These are phyloP conservation scores for Mus pahari DNA, from an alignment of 2,113 vertebrate species.

Conservation along the genomic window DNA sequence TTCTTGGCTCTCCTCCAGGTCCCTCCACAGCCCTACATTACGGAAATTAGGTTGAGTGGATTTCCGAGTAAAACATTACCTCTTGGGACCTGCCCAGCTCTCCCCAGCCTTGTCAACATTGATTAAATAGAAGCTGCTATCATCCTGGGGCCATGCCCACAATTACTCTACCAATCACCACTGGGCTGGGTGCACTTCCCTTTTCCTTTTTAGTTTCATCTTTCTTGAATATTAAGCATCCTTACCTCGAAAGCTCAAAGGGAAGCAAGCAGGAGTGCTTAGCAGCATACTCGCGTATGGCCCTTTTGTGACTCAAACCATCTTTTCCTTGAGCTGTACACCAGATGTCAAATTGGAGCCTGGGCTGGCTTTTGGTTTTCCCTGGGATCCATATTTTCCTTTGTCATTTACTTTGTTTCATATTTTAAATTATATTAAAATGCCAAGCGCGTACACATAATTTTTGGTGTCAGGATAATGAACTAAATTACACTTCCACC, in stretches of 20 bases:
- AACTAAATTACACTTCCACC: background rate
- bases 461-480: constrained; percentile 2
- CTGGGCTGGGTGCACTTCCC: constrained; percentile 80
- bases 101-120: constrained; percentile 88
- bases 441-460: background rate
- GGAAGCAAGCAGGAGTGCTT: constrained; percentile 54
- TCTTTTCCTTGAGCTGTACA: constrained; percentile 15
- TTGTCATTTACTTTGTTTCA: background rate
- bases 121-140: constrained; percentile 88
- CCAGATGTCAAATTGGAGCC: constrained; percentile 29
- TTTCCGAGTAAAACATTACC: constrained; percentile 89
- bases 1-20: constrained; percentile 86
- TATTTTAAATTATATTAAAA: constrained; percentile 54
- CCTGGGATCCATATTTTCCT: background rate
- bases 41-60: constrained; percentile 91
- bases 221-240: constrained; percentile 83
- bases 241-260: constrained; percentile 72
- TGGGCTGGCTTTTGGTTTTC: background rate
- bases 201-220: constrained; percentile 81
- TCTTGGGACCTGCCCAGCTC: constrained; percentile 88
- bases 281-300: background rate
- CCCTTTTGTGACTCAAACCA: background rate
- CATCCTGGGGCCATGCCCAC: constrained; percentile 84
- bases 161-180: constrained; percentile 84
- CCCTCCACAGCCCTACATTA: constrained; percentile 87